Base-by-base conservation (phyloP, 1,140 invertebrate genomes). In the Anastatus disparis region DNA sequence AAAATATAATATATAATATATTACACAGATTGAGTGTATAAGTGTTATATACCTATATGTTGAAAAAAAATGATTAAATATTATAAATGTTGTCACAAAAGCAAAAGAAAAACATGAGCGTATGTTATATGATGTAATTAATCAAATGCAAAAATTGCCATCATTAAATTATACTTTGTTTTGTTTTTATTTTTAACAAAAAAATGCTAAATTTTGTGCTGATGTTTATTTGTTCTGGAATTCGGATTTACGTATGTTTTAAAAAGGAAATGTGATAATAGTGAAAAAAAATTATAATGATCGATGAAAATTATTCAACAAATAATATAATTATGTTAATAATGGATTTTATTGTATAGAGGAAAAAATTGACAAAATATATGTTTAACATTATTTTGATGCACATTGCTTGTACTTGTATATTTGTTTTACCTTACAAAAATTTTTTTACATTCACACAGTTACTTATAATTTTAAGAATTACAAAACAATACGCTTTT, bases 31-130 rank as follows among this genome's bases (percentile, higher is more conserved):
- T 69, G 67, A 15, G 48, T 69, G 67, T 63, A 55, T 70, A 70
- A 70, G 22, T 70, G 67, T 70, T 63, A 55, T n/a, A n/a, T n/a
- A n/a, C n/a, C n/a, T n/a, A n/a, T 62, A 63, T 63, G 58, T 70
- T 70, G 26, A 62, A 53, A 22, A 69, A 69, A 52, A 24, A 53
- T n/a, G 15, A 69, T 61, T 59, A 55, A 40, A 53, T n/a, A n/a
- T 4, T 70, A 70, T 70, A 42, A 70, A 62, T 70, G 58, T 70
- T 61, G 48, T 69, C 67, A 69, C 13, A 48, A 52, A 35, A 40
- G 4, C 12, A n/a, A n/a, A n/a, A n/a, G n/a, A n/a, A n/a, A n/a
- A n/a, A n/a, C n/a, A n/a, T 61, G 31, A 27, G 27, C 56, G 35
- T 61, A 40, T 61, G 46, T 69, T 69, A 69, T 22, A 53, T 22